A percentile compares a stretch with the other conserved stretches of the same genome.
Conservation (phyloP, 92 coral and sea anemone genomes). For the Parazoanthus atlanticus region DNA sequence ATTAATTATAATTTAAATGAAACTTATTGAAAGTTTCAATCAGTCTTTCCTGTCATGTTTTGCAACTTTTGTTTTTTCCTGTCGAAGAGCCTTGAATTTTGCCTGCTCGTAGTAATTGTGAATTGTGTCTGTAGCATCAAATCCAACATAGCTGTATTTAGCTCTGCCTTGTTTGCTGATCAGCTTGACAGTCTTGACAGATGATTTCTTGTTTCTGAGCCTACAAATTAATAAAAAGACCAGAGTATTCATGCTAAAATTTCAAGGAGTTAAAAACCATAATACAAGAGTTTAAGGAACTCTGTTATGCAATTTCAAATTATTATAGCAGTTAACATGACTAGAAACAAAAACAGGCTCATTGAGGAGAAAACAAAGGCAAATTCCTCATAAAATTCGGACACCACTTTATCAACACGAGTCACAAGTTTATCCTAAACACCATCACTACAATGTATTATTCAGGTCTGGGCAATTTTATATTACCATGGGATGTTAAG, state of each 20-base stretch:
- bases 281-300: constrained; percentile 14
- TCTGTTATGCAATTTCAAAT: constrained; percentile 21
- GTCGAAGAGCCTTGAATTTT: constrained; percentile 2
- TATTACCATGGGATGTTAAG: constrained; percentile 2
- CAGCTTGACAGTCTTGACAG: constrained; percentile 42
- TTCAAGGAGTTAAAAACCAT: constrained; percentile 6
- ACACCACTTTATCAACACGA: constrained; percentile 10
- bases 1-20: constrained; percentile 34
- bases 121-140: too few species aligned
- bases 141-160: neutral
- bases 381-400: neutral
- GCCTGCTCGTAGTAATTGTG: constrained; percentile 4
- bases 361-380: constrained; percentile 1
- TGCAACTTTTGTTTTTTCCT: neutral
- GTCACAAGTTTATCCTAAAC: constrained; percentile 12
- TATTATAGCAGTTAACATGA: constrained; percentile 9
- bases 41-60: neutral
- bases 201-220: constrained; percentile 46
- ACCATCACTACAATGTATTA: neutral
- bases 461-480: neutral
- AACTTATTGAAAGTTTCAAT: constrained; percentile 37
- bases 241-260: constrained; percentile 3
- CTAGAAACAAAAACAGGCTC: constrained; percentile 21
- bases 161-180: constrained; percentile 2
- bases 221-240: constrained; percentile 41